Evolutionary conservation across 2,113 vertebrate genomes (phyloP), one percentile per base, ranked within the genome.

Genomic region (Amphiprion percula): DNA sequence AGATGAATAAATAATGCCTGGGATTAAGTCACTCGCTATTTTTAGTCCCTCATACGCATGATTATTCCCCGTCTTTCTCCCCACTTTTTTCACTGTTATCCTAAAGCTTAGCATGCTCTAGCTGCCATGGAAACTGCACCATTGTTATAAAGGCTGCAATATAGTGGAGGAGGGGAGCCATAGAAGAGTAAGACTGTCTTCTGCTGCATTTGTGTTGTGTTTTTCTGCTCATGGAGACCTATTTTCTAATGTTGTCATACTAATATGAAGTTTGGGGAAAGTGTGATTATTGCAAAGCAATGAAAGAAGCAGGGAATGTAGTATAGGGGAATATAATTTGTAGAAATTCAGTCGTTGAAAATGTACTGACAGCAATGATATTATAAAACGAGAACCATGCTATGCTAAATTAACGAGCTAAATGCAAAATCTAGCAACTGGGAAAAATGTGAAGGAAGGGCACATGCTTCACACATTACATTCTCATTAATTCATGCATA

Each of bases 51-150:
- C 71, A 65, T 75, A 83, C 80, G 74, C 84, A 84, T 88, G 91
- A 90, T 91, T 76, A 93, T 79, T 87, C 78, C 80, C 85, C 24
- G 62, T 86, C 58, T 77, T 85, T 83, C 77, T 82, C 66, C 83
- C 82, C 77, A 82, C 74, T 82, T 79, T 86, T 87, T 79, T 64
- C 70, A 76, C 74, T 64, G 74, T 91, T 90, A 87, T 91, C 79
- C 85, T 88, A 77, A 88, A 91, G 92, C 92, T 90, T 87, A 88
- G 82, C 77, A 62, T 87, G 85, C 85, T 75, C 63, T 74, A 56
- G 90, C 88, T 94, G 84, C 92, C 91, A 94, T 94, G 91, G 92
- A 90, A 94, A 94, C 93, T 7, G 79, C 68, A 62, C 70, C 68
- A 80, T 85, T 93, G 90, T 87, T 80, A 81, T 87, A 63, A 82